A percentile compares a stretch with the other conserved stretches of the same genome.
Evolutionary conservation across 1,140 invertebrate genomes (phyloP).

Genomic region (Aethina tumida): DNA sequence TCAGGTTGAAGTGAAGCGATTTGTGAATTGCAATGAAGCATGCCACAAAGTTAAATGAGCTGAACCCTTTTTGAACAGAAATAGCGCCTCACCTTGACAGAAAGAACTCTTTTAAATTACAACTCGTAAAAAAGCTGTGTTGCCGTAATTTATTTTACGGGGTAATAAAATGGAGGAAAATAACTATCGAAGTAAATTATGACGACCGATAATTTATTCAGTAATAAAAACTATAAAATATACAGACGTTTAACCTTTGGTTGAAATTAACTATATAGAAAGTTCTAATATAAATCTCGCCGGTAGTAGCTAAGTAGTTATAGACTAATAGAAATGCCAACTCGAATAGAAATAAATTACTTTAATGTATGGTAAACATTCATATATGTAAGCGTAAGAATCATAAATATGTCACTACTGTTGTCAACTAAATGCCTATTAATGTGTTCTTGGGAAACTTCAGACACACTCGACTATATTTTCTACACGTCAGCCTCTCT

Average conservation of each 20-base stretch:
- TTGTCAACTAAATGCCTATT: constrained; percentile 38
- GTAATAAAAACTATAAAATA: constrained; percentile 27
- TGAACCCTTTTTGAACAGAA: too few species aligned
- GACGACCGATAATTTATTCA: constrained; percentile 19
- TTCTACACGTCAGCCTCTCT: constrained; percentile 26
- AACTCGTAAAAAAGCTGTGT: constrained; percentile 10
- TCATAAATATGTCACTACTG: constrained; percentile 38
- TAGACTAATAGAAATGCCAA: constrained; percentile 38
- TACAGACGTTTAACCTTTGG: constrained; percentile 24
- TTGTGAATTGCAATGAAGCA: too few species aligned
- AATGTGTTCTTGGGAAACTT: constrained; percentile 36
- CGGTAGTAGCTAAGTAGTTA: constrained; percentile 31
- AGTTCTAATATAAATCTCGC: constrained; percentile 26
- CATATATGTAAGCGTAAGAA: constrained; percentile 35
- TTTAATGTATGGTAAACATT: constrained; percentile 39
- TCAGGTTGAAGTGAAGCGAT: too few species aligned
- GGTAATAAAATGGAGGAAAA: constrained; percentile 14
- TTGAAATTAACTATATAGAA: constrained; percentile 26
- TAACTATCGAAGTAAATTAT: constrained; percentile 22
- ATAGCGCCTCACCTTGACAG: too few species aligned
- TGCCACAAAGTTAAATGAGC: too few species aligned
- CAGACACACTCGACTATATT: constrained; percentile 23
- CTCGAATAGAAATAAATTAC: constrained; percentile 36
- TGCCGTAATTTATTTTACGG: constrained; percentile 12
- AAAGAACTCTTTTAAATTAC: too few species aligned